Base-by-base conservation (phyloP, 1,140 invertebrate genomes). In the Drosophila ohnishii region DNA sequence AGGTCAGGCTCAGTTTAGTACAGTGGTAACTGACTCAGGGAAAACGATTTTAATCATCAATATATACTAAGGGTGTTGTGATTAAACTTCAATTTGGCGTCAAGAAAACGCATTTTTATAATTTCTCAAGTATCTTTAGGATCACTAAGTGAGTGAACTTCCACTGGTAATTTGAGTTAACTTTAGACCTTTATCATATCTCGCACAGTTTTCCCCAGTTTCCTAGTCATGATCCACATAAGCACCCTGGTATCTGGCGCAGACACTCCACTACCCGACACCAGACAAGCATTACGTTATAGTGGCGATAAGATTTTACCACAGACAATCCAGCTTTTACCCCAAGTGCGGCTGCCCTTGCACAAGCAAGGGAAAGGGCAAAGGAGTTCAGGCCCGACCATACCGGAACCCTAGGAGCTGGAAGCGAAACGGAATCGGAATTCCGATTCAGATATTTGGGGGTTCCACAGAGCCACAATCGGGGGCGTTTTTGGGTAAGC, bases 311-410 rank as follows among this genome's bases (percentile, higher is more conserved):
- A 72, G 69, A 70, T 40, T 37, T 57, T 28, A 25, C 35, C 45
- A 55, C 73, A 76, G 62, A 55, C 67, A 58, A 62, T 48, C 45
- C 55, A 65, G 16, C n/a, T 64, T 69, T 56, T 35, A 28, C 11
- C 22, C 34, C 39, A 19, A 75, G 71, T 75, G 37, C 58, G 34
- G 11, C 14, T 40, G 48, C 44, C 63, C 70, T 70, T 19, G 19
- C 8, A 9, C 51, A 22, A 19, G 28, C 51, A 13, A 28, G 11
- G 9, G 1, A 25, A 37, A 37, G 14, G 13, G 3, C 25, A 25
- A 53, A 48, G 48, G 39, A 35, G 67, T 58, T 70, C n/a, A 35
- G 53, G 47, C 65, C 65, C 50, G 67, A 58, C 16, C 0, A 25
- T 22, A 65, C 63, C 16, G 5, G 25, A 28, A 64, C 16, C 47